A percentile compares a stretch with the other conserved stretches of the same genome.
phyloP scores from a whole-genome alignment of 2,888 invertebrate species.

The Chaetogeoica ovagalla region DNA sequence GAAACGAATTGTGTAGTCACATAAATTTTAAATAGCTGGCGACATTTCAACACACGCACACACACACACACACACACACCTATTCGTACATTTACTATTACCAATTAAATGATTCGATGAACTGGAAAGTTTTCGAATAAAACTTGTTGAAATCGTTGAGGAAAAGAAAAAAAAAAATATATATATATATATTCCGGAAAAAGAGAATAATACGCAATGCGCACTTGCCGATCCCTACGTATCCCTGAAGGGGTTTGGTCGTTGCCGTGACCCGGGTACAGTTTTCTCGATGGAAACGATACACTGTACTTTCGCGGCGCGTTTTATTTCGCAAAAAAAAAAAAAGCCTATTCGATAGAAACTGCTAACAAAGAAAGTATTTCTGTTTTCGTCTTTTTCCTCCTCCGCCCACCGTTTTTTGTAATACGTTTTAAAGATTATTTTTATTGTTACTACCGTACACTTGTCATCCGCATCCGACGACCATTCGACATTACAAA shows the following conservation, averaged over 20 bases:
- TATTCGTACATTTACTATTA: background rate
- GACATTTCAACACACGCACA: constrained; percentile 6
- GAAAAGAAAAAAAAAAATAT: no score
- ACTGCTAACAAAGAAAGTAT: background rate
- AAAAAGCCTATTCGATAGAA: constrained; percentile 3
- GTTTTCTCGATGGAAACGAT: constrained; percentile 38
- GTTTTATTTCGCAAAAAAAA: background rate
- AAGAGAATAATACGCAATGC: constrained; percentile 20
- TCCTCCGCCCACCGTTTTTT: no score
- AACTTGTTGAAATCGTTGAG: constrained; percentile 36
- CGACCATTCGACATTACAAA: no score
- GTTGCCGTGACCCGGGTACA: constrained; percentile 2
- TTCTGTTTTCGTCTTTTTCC: background rate
- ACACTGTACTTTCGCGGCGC: constrained; percentile 30
- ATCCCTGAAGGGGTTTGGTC: constrained; percentile 30
- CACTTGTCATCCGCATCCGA: constrained; percentile 14
- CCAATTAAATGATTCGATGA: constrained; percentile 40
- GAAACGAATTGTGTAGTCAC: constrained; percentile 28
- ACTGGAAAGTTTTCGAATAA: constrained; percentile 29
- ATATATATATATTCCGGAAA: constrained; percentile 7
- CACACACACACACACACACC: no score
- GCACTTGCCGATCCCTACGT: constrained; percentile 33
- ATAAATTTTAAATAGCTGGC: constrained; percentile 40
- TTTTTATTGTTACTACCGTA: no score
- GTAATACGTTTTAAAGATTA: no score